Base-by-base conservation (phyloP, 2,113 vertebrate species). In the Platichthys stellatus region DNA sequence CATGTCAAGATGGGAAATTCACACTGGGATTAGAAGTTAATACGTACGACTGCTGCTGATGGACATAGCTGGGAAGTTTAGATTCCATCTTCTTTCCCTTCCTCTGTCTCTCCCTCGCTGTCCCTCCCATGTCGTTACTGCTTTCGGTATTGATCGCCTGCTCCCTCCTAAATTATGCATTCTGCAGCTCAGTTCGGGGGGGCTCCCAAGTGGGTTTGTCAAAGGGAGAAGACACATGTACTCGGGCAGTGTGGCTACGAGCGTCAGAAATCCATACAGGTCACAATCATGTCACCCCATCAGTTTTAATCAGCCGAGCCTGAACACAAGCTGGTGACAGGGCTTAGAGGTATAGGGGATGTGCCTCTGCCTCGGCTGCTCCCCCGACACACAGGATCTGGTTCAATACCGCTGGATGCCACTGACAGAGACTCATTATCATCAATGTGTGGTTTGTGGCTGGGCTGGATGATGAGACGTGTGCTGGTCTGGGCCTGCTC, bases 111-210 rank as follows among this genome's bases (percentile, higher is more conserved):
- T 64, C 56, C 78, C 64, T 54, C 28, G 67, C 65, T 76, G 63
- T 83, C 61, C 43, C 38, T 74, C 67, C 72, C 57, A 53, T 74
- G 63, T 81, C 64, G 59, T 76, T 88, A 80, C 76, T 78, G 72
- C 89, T 88, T 76, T 88, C 65, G 72, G 77, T 93, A 93, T 93
- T 88, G 91, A 93, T 93, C 80, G 86, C 71, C 79, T 80, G 70
- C 87, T 72, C 69, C 80, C 83, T 92, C 72, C 82, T 92, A 85
- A 92, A 93, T 93, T 90, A 93, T 93, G 90, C 78, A 93, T 92
- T 90, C 84, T 83, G 75, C 87, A 82, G 88, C 69, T 72, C 71
- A 53, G 75, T 86, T 89, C 56, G 24, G 74, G 83, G 86, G 86
- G 57, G 72, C 73, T 86, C 91, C 86, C 89, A 83, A 74, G 84